Percentiles rank a stretch among this genome's conserved stretches.
Evolutionary conservation across 1,140 invertebrate genomes (phyloP).

Genomic region (Xylocopa sonorina): DNA sequence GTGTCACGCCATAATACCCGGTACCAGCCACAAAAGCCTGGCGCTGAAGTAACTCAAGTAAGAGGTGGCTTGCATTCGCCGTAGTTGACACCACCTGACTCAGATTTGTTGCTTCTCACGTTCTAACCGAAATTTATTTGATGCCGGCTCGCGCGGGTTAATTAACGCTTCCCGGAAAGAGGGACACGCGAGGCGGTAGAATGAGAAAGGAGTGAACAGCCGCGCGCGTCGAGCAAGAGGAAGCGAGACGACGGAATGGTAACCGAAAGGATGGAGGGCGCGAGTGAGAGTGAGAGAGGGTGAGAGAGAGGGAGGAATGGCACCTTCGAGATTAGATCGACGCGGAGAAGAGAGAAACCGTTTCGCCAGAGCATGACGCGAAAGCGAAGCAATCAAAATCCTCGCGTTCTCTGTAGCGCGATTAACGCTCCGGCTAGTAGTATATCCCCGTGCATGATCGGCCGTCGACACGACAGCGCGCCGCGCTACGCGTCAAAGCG

Average conservation of each 20-base stretch:
- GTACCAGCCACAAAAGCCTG: slow-evolving; percentile 67
- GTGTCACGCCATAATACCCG: slow-evolving; percentile 57
- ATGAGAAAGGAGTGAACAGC: not conserved
- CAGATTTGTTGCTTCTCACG: slow-evolving; percentile 82
- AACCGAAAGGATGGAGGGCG: not conserved
- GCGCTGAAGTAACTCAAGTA: slow-evolving; percentile 75
- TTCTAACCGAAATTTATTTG: slow-evolving; percentile 82
- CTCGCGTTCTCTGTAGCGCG: slow-evolving; percentile 9
- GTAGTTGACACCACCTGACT: slow-evolving; percentile 81
- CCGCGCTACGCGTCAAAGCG: not conserved
- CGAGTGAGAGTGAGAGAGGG: no score
- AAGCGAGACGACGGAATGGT: not conserved
- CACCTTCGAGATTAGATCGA: slow-evolving; percentile 18
- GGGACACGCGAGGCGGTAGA: slow-evolving; percentile 15
- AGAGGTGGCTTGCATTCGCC: slow-evolving; percentile 71
- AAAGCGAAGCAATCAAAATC: slow-evolving; percentile 49
- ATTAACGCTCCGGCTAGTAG: slow-evolving; percentile 37
- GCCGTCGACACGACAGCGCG: not conserved
- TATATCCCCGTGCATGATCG: slow-evolving; percentile 27
- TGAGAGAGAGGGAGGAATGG: not conserved
- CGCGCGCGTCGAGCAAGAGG: not conserved
- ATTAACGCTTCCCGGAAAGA: slow-evolving; percentile 74
- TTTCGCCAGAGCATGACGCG: slow-evolving; percentile 12
- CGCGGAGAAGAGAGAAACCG: slow-evolving; percentile 12
- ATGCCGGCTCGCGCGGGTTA: slow-evolving; percentile 77